Base-by-base conservation (phyloP, 2,888 invertebrate species). In the Heliconius ismenius region DNA sequence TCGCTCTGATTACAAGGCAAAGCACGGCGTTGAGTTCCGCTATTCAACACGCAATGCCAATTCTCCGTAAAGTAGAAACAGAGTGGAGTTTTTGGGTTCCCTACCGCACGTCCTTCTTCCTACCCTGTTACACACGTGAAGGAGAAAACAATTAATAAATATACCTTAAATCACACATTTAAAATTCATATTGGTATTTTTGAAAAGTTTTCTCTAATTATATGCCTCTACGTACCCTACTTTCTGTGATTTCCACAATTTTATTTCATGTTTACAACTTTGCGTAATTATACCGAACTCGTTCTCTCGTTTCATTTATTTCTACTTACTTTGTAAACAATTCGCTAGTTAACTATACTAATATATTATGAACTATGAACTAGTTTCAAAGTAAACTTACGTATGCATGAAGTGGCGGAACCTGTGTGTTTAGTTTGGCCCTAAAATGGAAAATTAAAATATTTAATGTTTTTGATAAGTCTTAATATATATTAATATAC, bases 181-280 rank as follows among this genome's bases (percentile, higher is more conserved):
- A 28, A 28, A 63, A 63, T 7, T 15, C 28, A 3, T 9, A 15
- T 43, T 6, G 6, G 4, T 15, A 43, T 43, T 43, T 63, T 32
- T 63, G 21, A 64, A 64, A 64, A 32, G 24, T 64, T 32, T 7
- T 3, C 2, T 7, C 63, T 28, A 28, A 28, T 32, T 64, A 32
- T 32, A 64, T 15, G 32, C 63, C 7, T 63, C 28, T 28, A 28
- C 32, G 0, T 9, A 28, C 28, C 28, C n/a, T 43, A 65, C 36
- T 65, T 65, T 36, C 65, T n/a, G 11, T n/a, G 18, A 65, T 28
- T 65, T 36, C n/a, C 18, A 65, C n/a, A 36, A 65, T 24, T 39
- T 36, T 65, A 24, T 15, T 32, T 65, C 64, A 36, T 18, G 64
- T 6, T 65, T 11, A 64, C n/a, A 65, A 65, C 39, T 67, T 67